phyloP scores from a whole-genome alignment of 2,888 invertebrate species.

The Caenorhabditis auriculariae region DNA sequence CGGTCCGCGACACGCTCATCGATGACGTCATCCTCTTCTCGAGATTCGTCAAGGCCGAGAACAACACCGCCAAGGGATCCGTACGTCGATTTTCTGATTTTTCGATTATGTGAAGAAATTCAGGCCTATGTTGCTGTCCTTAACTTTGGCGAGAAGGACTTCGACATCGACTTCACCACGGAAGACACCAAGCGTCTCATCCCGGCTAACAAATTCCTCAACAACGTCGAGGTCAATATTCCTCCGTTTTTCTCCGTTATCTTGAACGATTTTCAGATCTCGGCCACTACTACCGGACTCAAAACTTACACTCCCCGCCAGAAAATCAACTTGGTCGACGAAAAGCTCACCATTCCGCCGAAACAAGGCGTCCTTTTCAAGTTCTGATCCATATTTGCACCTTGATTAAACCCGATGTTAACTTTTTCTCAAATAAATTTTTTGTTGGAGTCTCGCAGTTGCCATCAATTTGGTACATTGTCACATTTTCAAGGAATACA shows the following conservation, averaged over 20 bases:
- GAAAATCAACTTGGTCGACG: constrained; percentile 16
- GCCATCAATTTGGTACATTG: no score
- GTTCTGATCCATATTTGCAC: no score
- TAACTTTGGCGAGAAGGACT: constrained; percentile 36
- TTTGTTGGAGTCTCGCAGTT: no score
- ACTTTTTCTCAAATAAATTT: no score
- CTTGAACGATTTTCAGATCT: constrained; percentile 17
- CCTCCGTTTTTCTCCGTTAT: background rate
- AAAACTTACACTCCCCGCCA: constrained; percentile 24
- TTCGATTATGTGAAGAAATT: background rate
- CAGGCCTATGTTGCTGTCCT: constrained; percentile 30
- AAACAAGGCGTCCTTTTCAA: constrained; percentile 42
- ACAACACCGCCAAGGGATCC: constrained; percentile 31
- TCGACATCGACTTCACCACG: constrained; percentile 11
- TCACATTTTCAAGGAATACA: no score
- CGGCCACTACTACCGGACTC: constrained; percentile 34
- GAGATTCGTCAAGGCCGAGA: constrained; percentile 19
- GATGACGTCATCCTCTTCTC: constrained; percentile 38
- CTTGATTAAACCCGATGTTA: no score
- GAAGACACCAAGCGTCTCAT: constrained; percentile 12
- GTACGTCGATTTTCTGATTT: constrained; percentile 8
- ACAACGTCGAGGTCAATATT: constrained; percentile 24
- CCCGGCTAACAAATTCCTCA: constrained; percentile 21
- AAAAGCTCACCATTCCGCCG: constrained; percentile 25
- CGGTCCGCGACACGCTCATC: constrained; percentile 24